Evolutionary conservation across 2,888 invertebrate species (phyloP).

Genomic region (Polyploca ridens): DNA sequence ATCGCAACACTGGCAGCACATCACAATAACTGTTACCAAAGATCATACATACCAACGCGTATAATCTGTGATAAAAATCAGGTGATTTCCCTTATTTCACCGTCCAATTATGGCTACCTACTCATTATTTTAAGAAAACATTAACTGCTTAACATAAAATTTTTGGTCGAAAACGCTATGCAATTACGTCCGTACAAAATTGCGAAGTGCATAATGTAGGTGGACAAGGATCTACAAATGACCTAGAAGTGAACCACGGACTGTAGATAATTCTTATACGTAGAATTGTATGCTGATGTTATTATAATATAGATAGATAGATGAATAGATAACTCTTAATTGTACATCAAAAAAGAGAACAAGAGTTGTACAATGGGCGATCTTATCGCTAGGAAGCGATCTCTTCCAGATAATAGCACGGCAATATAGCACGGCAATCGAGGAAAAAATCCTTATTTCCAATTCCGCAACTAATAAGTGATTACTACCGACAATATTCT

Average conservation of each 20-base stretch:
- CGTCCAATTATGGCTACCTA: slow-evolving; percentile 57
- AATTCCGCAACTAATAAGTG: too few species aligned
- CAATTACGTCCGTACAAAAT: slow-evolving; percentile 71
- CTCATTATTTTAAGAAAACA: slow-evolving; percentile 74
- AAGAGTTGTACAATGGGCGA: too few species aligned
- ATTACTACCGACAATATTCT: too few species aligned
- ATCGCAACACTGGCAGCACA: background rate
- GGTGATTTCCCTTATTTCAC: slow-evolving; percentile 47
- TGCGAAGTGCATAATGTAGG: slow-evolving; percentile 60
- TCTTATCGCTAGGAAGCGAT: too few species aligned
- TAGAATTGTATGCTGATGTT: too few species aligned
- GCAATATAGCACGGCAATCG: too few species aligned
- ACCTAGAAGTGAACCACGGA: slow-evolving; percentile 45
- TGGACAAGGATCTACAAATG: slow-evolving; percentile 27
- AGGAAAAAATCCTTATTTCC: too few species aligned
- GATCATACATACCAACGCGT: slow-evolving; percentile 28
- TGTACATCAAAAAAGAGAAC: too few species aligned
- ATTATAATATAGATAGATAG: too few species aligned
- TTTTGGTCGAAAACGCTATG: slow-evolving; percentile 64
- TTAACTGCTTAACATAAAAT: slow-evolving; percentile 70
- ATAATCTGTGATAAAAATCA: slow-evolving; percentile 47
- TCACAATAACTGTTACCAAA: slow-evolving; percentile 17
- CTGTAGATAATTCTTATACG: background rate
- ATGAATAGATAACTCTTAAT: too few species aligned
- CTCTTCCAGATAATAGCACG: too few species aligned